Percentiles rank a stretch among this genome's conserved stretches.
These are phyloP conservation scores for Nycteola revayana DNA, from an alignment of 2,888 invertebrate genomes.

Conservation along the genomic window DNA sequence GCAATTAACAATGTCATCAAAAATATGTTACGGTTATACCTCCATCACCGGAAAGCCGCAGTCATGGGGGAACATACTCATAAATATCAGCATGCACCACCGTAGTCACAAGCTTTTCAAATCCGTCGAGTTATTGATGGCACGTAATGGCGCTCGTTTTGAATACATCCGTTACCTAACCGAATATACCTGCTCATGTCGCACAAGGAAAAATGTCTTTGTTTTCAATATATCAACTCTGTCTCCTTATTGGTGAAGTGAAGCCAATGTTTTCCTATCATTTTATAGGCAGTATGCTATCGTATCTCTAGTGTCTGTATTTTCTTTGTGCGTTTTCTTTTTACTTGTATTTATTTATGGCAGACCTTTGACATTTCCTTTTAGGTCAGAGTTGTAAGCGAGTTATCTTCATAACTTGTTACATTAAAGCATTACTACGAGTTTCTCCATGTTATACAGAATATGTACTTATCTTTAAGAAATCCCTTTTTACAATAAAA, in stretches of 20 bases:
- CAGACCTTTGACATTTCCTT: not conserved
- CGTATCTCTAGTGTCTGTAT: slow-evolving; percentile 11
- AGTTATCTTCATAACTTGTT: too few relatives aligned
- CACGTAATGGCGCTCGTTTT: slow-evolving; percentile 42
- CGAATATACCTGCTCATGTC: slow-evolving; percentile 26
- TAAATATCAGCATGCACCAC: slow-evolving; percentile 22
- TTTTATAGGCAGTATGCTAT: slow-evolving; percentile 5
- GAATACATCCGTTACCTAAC: slow-evolving; percentile 34
- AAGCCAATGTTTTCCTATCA: too few relatives aligned
- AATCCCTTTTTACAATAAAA: slow-evolving; percentile 12
- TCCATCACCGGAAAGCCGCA: slow-evolving; percentile 41
- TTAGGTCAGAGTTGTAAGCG: not conserved
- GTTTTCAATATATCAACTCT: slow-evolving; percentile 29
- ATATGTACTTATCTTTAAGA: slow-evolving; percentile 4
- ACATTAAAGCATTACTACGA: too few relatives aligned
- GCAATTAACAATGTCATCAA: too few relatives aligned
- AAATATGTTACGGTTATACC: slow-evolving; percentile 37
- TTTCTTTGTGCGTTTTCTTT: slow-evolving; percentile 4
- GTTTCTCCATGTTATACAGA: too few relatives aligned
- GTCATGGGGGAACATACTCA: slow-evolving; percentile 31
- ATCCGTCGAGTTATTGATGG: slow-evolving; percentile 47
- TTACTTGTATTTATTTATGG: not conserved
- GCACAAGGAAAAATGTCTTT: slow-evolving; percentile 32
- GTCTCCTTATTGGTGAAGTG: slow-evolving; percentile 17
- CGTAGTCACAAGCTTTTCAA: slow-evolving; percentile 34